These are phyloP conservation scores for Clamator glandarius DNA, from an alignment of 2,797 vertebrate genomes.

Conservation along the genomic window DNA sequence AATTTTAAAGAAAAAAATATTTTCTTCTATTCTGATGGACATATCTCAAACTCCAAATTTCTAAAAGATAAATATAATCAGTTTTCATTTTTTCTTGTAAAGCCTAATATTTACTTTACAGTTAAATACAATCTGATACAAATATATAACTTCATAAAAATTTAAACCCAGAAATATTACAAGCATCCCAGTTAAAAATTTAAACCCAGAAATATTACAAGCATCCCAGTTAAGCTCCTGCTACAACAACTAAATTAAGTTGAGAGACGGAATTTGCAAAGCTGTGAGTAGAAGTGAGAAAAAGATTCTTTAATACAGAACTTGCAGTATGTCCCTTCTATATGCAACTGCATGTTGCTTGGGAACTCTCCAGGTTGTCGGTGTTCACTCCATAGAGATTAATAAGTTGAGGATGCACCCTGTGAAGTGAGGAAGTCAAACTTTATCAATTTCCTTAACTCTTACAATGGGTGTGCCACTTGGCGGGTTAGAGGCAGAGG, in stretches of 20 bases:
- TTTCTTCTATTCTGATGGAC: not conserved
- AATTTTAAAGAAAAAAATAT: not conserved
- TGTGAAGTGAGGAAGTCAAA: constrained; percentile 69
- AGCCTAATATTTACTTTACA: not conserved
- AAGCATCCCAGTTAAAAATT: not conserved
- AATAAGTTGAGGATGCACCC: constrained; percentile 89
- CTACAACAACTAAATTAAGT: not conserved
- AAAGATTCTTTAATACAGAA: not conserved
- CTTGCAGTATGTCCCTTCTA: constrained; percentile 64
- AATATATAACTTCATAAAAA: not conserved
- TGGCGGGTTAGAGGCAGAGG: not conserved
- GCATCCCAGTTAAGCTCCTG: not conserved
- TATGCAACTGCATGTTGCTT: constrained; percentile 86
- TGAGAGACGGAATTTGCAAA: not conserved
- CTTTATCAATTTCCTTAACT: not conserved
- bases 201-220: not conserved
- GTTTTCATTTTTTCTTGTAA: not conserved
- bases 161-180: not conserved
- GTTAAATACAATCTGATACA: not conserved
- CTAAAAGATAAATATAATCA: not conserved
- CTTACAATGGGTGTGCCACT: not conserved
- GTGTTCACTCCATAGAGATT: constrained; percentile 86
- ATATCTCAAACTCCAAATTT: not conserved
- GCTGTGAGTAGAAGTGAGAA: not conserved
- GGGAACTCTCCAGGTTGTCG: constrained; percentile 82